Percentiles rank a stretch among this genome's conserved stretches.
phyloP scores from a whole-genome alignment of 2,797 vertebrate species.

The Vireo griseus region DNA sequence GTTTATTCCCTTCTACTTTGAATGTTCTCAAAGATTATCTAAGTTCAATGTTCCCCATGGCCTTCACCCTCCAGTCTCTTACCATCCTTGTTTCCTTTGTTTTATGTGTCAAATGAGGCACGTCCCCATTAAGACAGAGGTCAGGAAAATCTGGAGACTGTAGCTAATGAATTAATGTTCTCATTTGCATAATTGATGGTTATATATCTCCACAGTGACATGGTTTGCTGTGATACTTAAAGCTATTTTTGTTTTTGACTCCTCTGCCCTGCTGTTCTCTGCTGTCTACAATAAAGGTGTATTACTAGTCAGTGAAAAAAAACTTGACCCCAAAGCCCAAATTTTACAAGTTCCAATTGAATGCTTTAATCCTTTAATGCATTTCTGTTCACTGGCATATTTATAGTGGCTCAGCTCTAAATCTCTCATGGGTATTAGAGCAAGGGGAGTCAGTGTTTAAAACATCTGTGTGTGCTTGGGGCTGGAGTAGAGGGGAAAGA shows the following conservation, averaged over 20 bases:
- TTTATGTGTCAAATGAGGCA: background rate
- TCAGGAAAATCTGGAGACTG: conserved; percentile 41
- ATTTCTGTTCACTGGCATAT: conserved; percentile 37
- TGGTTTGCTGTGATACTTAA: conserved; percentile 22
- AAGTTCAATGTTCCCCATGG: background rate
- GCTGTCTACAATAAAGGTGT: background rate
- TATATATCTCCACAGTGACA: conserved; percentile 24
- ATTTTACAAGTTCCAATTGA: conserved; percentile 14
- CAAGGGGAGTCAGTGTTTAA: background rate
- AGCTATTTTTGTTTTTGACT: conserved; percentile 36
- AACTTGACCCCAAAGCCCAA: background rate
- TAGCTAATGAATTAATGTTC: conserved; percentile 49
- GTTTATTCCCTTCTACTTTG: background rate
- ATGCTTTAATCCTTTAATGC: conserved; percentile 33
- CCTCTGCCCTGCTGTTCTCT: background rate
- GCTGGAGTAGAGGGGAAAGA: background rate
- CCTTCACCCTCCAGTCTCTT: background rate
- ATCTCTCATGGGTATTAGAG: background rate
- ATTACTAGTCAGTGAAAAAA: background rate
- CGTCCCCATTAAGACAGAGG: conserved; percentile 49
- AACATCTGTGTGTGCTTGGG: background rate
- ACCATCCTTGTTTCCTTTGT: background rate
- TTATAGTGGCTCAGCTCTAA: conserved; percentile 21
- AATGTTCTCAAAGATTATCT: background rate
- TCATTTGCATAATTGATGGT: conserved; percentile 55